phyloP scores from a whole-genome alignment of 2,888 invertebrate species.

The Tiliacea aurago region DNA sequence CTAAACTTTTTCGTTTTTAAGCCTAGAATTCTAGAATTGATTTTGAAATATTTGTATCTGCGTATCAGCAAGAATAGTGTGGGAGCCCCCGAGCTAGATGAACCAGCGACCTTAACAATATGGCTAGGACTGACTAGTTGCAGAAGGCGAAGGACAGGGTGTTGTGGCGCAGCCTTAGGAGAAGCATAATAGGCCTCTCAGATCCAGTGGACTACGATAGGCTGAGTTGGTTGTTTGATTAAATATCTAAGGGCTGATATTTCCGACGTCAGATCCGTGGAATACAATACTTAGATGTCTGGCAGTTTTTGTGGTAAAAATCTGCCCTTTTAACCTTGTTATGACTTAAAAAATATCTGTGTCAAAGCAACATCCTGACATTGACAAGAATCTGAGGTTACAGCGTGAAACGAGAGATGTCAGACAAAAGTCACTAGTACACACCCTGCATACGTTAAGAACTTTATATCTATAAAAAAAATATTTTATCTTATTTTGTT shows the following conservation, averaged over 20 bases:
- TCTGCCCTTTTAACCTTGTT: neutral
- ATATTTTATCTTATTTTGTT: no score
- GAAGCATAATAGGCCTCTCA: no score
- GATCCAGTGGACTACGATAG: no score
- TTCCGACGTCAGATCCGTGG: neutral
- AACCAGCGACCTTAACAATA: no score
- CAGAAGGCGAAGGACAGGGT: no score
- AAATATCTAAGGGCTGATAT: neutral
- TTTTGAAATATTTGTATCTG: neutral
- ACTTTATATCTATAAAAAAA: neutral
- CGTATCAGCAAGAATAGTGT: no score
- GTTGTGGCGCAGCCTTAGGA: no score
- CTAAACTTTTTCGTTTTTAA: neutral
- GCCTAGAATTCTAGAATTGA: neutral
- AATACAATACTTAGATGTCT: neutral
- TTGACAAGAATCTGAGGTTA: constrained; percentile 1
- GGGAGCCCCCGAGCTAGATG: no score
- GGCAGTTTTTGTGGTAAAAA: neutral
- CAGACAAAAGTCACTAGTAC: constrained; percentile 11
- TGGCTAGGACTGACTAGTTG: no score
- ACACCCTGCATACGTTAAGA: neutral
- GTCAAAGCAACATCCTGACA: neutral
- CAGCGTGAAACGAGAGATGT: constrained; percentile 3
- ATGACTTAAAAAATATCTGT: neutral
- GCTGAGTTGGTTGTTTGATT: no score